A percentile compares a stretch with the other conserved stretches of the same genome.
These are phyloP conservation scores for Pteropus alecto DNA, from an alignment of 2,113 vertebrate genomes.

Conservation along the genomic window DNA sequence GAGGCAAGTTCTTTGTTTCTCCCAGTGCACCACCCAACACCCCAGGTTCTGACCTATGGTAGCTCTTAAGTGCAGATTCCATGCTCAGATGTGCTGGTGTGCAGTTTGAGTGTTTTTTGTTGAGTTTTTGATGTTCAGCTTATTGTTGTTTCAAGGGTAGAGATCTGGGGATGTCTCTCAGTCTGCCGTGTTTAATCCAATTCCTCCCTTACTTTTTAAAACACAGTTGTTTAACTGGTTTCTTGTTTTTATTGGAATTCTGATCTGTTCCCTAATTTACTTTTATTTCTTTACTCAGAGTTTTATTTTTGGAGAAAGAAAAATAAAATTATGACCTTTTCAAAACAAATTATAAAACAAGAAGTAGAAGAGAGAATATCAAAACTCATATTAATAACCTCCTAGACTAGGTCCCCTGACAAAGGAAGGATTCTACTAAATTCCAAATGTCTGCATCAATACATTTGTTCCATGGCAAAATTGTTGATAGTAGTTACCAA, in stretches of 20 bases:
- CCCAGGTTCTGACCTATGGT: too few species aligned
- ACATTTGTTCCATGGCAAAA: not conserved
- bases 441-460: not conserved
- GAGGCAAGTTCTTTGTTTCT: too few species aligned
- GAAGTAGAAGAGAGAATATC: not conserved
- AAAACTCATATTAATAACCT: not conserved
- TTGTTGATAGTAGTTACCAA: not conserved
- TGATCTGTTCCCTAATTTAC: not conserved
- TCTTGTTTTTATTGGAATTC: not conserved
- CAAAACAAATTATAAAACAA: not conserved
- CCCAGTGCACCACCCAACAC: too few species aligned
- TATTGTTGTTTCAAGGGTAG: too few species aligned
- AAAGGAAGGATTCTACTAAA: not conserved
- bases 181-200: too few species aligned
- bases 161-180: too few species aligned
- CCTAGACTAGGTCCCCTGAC: not conserved
- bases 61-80: too few species aligned
- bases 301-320: not conserved
- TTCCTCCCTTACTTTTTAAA: not conserved
- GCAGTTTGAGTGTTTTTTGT: too few species aligned
- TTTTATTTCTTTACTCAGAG: not conserved
- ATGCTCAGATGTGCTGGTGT: too few species aligned
- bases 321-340: not conserved
- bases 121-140: too few species aligned
- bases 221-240: not conserved